Base-by-base conservation (phyloP, 2,797 vertebrate genomes). In the Spheniscus humboldti region DNA sequence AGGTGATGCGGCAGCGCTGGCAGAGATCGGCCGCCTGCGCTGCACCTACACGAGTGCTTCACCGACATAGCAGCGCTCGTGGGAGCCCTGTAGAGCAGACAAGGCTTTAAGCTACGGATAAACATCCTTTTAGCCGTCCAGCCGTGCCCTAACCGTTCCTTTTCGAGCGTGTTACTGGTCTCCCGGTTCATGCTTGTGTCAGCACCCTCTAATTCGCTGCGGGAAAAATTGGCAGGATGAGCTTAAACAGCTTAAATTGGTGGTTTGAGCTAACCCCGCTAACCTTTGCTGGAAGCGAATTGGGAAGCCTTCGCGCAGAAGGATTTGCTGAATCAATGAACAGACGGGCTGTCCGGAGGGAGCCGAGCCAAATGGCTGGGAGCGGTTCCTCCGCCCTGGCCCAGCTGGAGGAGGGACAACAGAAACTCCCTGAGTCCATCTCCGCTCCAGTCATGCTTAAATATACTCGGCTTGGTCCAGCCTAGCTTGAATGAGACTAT, bases 151-250 rank as follows among this genome's bases (percentile, higher is more conserved):
- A 2, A 45, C 62, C 3, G 2, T 48, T 76, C 52, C 37, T 66
- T 81, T 66, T 31, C 1, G 1, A 80, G 52, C 2, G 0, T 18
- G 56, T 67, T 83, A 27, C 75, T 60, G 63, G 63, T 90, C 53
- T 85, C 75, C 72, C 1, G 0, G 43, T 69, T 83, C 75, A 0
- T 59, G 82, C 90, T 77, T 82, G 63, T 94, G 92, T 94, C 92
- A 88, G 90, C 94, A 50, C 23, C 74, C 87, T 92, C 66, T 81
- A 63, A 75, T 89, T 90, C 43, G 55, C 85, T 82, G 64, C 8
- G 8, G 90, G 88, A 67, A 69, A 69, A 92, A 71, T 92, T 93
- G 91, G 88, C 92, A 92, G 88, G 79, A 74, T 77, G 68, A 94
- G 48, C 43, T 80, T 74, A 66, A 90, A 66, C 18, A 20, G 88